phyloP scores from a whole-genome alignment of 2,113 vertebrate genomes.

The Platichthys stellatus region DNA sequence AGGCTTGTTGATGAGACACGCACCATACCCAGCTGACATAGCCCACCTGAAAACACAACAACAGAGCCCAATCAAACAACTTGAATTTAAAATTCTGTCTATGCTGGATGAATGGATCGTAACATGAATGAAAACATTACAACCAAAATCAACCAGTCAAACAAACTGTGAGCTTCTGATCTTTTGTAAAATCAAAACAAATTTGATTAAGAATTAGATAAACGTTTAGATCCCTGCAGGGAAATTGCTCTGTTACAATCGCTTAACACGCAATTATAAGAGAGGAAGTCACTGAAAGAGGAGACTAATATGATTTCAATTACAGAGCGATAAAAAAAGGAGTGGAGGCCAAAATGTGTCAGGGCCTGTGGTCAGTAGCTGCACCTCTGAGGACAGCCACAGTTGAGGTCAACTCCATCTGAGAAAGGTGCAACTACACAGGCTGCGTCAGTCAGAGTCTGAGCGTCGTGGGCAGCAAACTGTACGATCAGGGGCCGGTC shows the following conservation, averaged over 20 bases:
- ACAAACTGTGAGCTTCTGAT: not conserved
- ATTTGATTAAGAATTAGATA: not conserved
- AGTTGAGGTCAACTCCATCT: conserved; percentile 96
- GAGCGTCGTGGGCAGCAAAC: conserved; percentile 93
- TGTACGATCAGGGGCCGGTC: conserved; percentile 95
- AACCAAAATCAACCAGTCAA: not conserved
- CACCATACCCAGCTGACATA: conserved; percentile 93
- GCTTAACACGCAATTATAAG: not conserved
- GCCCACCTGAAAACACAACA: conserved; percentile 88
- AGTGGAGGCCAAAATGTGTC: not conserved
- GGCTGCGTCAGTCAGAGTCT: conserved; percentile 92
- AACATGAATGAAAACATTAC: not conserved
- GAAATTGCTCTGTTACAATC: not conserved
- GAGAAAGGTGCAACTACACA: conserved; percentile 89
- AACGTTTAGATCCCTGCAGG: too few relatives aligned
- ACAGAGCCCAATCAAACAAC: not conserved
- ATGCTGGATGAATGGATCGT: not conserved
- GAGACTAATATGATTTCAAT: not conserved
- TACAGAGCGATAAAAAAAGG: not conserved
- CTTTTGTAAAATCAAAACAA: not conserved
- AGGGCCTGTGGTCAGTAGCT: not conserved
- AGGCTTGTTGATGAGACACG: conserved; percentile 96
- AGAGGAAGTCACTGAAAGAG: not conserved
- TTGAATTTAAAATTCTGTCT: not conserved
- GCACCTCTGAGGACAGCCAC: conserved; percentile 96